Base-by-base conservation (phyloP, 2,888 invertebrate species). In the Lithophane leautieri region DNA sequence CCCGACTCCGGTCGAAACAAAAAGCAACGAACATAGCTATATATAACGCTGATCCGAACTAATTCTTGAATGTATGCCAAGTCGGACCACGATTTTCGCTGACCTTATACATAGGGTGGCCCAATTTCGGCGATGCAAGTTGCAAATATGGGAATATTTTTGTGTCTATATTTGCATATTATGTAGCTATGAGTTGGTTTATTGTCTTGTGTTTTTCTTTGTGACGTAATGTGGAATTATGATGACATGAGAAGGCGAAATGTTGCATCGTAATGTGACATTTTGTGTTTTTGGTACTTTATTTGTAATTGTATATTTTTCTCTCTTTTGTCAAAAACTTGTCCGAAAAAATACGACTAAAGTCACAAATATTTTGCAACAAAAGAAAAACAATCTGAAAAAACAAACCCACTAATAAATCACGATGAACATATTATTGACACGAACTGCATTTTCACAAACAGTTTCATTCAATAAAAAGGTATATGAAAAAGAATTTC, bases 51-150 rank as follows among this genome's bases (percentile, higher is more conserved):
- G 86, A 88, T 89, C 87, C 86, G 84, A 86, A 88, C 86, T 91
- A 89, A 90, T 90, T 90, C 90, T 91, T 92, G 92, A 92, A 90
- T 85, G 84, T 86, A 82, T 86, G 92, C 92, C 92, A 92, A 92
- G 85, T 88, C 80, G 73, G 84, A 79, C 89, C 85, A 86, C 88
- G 86, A 89, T 89, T 91, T 89, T 80, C 81, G 87, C 86, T 89
- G 91, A 91, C 91, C 91, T 87, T 89, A 89, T 79, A 76, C 66
- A 81, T 82, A 85, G 79, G 73, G 69, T 86, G 88, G 84, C 85
- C 90, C 83, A 90, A 89, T 89, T 90, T 84, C 28, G 69, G 73
- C 66, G 76, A 83, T 86, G 84, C 86, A 87, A 86, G 75, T 85
- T 89, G 84, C 83, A 83, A 86, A 84, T 85, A 73, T 75, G 25